A percentile compares a stretch with the other conserved stretches of the same genome.
Evolutionary conservation across 2,113 vertebrate species (phyloP).

Genomic region (Pluvialis apricaria): DNA sequence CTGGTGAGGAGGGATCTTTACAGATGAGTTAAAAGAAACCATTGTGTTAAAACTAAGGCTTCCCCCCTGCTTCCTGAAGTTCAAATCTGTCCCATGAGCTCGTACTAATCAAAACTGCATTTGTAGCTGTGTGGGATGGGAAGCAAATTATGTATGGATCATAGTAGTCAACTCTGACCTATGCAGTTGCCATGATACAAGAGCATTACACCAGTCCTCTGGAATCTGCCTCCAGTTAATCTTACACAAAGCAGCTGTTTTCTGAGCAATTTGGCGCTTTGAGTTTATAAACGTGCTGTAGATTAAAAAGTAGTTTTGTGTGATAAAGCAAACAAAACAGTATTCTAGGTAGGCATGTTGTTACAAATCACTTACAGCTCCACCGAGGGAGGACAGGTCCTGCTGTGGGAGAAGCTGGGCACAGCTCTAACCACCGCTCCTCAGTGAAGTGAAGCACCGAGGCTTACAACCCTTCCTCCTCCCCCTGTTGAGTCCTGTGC

Average conservation of each 20-base stretch:
- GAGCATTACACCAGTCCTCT: conserved; percentile 15
- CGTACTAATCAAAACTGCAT: conserved; percentile 32
- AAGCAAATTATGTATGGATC: conserved; percentile 38
- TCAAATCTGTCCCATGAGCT: background rate
- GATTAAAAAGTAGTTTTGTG: conserved; percentile 15
- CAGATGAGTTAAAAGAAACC: background rate
- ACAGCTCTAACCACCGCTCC: background rate
- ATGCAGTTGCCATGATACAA: conserved; percentile 48
- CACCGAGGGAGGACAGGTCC: background rate
- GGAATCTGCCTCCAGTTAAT: conserved; percentile 33
- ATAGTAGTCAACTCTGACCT: conserved; percentile 38
- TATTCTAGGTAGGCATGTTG: background rate
- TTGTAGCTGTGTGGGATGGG: conserved; percentile 33
- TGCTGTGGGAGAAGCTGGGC: background rate
- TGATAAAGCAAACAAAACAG: conserved; percentile 32
- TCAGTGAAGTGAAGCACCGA: background rate
- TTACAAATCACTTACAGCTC: background rate
- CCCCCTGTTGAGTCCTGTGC: background rate
- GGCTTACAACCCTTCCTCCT: background rate
- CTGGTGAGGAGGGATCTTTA: background rate
- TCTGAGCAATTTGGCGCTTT: conserved; percentile 36
- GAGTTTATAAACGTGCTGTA: conserved; percentile 33
- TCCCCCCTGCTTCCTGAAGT: background rate
- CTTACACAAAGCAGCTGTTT: conserved; percentile 42
- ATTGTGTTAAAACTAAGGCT: conserved; percentile 20